Evolutionary conservation across 2,888 invertebrate species (phyloP).

Genomic region (Noctua janthe): DNA sequence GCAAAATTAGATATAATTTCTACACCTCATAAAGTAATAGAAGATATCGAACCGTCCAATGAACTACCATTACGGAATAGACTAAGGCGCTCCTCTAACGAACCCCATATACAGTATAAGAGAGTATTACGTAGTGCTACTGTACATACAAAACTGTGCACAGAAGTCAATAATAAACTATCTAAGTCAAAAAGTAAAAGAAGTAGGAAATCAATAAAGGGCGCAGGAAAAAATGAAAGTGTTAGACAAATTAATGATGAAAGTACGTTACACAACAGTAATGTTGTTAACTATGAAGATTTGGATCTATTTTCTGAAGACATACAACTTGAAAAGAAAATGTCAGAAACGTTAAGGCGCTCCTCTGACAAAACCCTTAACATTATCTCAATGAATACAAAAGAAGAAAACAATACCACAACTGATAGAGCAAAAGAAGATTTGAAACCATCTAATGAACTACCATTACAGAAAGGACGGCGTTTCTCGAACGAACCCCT

Average conservation of each 20-base stretch:
- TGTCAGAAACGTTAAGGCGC: not conserved
- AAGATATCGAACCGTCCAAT: constrained; percentile 13
- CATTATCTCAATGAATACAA: not conserved
- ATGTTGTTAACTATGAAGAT: constrained; percentile 69
- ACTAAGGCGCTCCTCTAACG: constrained; percentile 68
- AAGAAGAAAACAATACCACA: not conserved
- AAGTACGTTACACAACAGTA: constrained; percentile 8
- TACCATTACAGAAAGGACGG: constrained; percentile 62
- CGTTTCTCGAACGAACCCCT: constrained; percentile 63
- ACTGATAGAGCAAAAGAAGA: not conserved
- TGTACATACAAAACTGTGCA: constrained; percentile 27
- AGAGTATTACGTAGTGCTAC: constrained; percentile 76
- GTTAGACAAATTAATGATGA: not conserved
- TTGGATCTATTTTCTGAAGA: constrained; percentile 70
- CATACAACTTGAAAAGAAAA: constrained; percentile 26
- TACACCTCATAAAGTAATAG: not conserved
- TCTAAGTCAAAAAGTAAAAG: constrained; percentile 8
- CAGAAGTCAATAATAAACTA: constrained; percentile 35
- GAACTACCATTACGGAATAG: constrained; percentile 59
- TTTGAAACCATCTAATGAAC: constrained; percentile 21
- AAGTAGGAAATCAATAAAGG: constrained; percentile 13
- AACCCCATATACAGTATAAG: constrained; percentile 58
- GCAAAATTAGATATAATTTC: constrained; percentile 15
- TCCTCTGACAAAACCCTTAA: not conserved
- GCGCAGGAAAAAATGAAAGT: constrained; percentile 4